Base-by-base conservation (phyloP, 2,113 vertebrate genomes). In the Aramus guarauna region DNA sequence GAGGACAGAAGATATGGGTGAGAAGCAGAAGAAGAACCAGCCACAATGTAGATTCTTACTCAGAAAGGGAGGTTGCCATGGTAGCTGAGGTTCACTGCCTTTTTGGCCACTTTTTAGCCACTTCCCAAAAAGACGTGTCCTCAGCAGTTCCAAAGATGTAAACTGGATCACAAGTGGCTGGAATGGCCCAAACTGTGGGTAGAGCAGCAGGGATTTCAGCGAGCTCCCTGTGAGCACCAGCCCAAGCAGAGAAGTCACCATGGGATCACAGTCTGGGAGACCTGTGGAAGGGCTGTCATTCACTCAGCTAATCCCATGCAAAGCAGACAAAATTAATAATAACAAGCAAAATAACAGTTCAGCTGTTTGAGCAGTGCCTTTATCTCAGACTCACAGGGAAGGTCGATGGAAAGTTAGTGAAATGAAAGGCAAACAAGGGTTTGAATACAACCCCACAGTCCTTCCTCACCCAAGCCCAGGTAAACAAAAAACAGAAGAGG, bases 11-110 rank as follows among this genome's bases (percentile, higher is more conserved):
- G 36, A 76, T 58, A 36, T 45, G 58, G 22, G 29, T 15, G 24
- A 94, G 80, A 94, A 93, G 85, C 90, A 94, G 91, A 96, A 96
- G 89, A 92, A 92, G 68, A 92, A 77, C 55, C 29, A 94, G 69
- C 36, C 43, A n/a, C 85, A 64, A 11, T 0, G 1, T 6, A 64
- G 41, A n/a, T 9, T 78, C 41, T 94, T 95, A 81, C 88, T 88
- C 90, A 83, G 78, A 92, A 69, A 64, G 55, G 5, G 53, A 89
- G 34, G 85, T 91, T 97, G 48, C 52, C 69, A 81, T 78, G 52
- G 88, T 72, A 95, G 56, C 47, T 90, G 77, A 78, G 43, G 84
- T 90, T 96, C 26, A 34, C 30, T 87, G 52, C 58, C 17, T 79
- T 78, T 90, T 71, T 45, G 34, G 23, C 73, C 67, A 53, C 88